phyloP scores from a whole-genome alignment of 2,113 vertebrate genomes.

The Carollia perspicillata region DNA sequence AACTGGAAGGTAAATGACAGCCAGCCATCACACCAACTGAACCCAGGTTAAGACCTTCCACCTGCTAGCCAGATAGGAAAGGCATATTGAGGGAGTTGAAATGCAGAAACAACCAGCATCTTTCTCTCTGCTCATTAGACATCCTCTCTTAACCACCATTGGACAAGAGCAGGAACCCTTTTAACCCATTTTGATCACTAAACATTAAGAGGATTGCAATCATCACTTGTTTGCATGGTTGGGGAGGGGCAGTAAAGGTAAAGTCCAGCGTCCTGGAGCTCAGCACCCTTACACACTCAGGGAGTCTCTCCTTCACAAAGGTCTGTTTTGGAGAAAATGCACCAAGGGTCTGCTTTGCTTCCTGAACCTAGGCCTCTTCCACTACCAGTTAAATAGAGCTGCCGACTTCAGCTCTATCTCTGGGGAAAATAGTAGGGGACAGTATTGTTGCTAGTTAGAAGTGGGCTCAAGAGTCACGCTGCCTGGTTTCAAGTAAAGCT shows the following conservation, averaged over 20 bases:
- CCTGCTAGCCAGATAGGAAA: neutral
- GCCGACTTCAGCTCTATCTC: neutral
- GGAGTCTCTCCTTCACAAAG: neutral
- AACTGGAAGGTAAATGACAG: neutral
- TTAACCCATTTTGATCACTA: neutral
- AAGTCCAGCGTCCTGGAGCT: neutral
- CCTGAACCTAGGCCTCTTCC: neutral
- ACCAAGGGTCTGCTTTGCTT: neutral
- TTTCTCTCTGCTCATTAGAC: neutral
- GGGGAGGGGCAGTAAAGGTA: neutral
- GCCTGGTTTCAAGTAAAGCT: neutral
- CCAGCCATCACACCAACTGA: neutral
- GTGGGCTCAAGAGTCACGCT: neutral
- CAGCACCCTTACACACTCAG: neutral
- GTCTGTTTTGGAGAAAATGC: neutral
- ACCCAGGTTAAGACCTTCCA: neutral
- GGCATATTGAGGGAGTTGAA: neutral
- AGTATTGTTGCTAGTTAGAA: neutral
- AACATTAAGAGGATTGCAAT: neutral
- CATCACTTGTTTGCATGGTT: neutral
- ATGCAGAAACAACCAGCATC: neutral
- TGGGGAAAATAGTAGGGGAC: neutral
- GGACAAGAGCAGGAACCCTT: neutral
- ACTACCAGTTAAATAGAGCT: neutral
- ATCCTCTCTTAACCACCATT: neutral